Evolutionary conservation across 2,888 invertebrate species (phyloP).

Genomic region (Acleris cristana): DNA sequence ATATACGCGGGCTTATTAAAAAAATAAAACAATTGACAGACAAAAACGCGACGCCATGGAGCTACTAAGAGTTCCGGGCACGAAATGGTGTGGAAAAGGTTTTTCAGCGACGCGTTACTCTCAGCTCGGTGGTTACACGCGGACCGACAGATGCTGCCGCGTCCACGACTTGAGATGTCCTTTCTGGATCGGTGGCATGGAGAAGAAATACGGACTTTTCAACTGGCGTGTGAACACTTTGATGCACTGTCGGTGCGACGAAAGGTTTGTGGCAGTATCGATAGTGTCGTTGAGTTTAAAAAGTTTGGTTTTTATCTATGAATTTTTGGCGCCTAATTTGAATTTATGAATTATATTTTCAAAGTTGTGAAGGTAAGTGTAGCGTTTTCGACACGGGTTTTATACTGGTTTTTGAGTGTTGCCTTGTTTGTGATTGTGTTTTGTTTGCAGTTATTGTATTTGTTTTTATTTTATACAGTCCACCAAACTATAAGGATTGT

Average conservation of each 20-base stretch:
- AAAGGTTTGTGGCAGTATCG: conserved; percentile 85
- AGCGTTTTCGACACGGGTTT: conserved; percentile 34
- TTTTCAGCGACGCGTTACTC: conserved; percentile 91
- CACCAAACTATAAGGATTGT: too few relatives aligned
- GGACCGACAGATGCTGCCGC: conserved; percentile 94
- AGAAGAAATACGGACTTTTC: conserved; percentile 92
- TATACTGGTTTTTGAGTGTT: not conserved
- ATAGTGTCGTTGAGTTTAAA: conserved; percentile 18
- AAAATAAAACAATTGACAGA: conserved; percentile 57
- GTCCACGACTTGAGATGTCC: conserved; percentile 94
- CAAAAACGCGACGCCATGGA: conserved; percentile 81
- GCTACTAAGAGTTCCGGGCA: conserved; percentile 92
- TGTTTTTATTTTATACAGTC: too few relatives aligned
- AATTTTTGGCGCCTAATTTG: conserved; percentile 15
- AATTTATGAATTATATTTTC: conserved; percentile 2
- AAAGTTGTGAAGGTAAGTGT: conserved; percentile 30
- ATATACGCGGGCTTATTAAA: conserved; percentile 36
- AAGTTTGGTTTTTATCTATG: conserved; percentile 15
- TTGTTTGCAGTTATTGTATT: too few relatives aligned
- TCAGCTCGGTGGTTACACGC: conserved; percentile 92
- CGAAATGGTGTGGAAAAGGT: conserved; percentile 97
- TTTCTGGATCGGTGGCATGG: conserved; percentile 92
- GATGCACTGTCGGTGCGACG: conserved; percentile 96
- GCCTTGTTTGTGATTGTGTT: too few relatives aligned
- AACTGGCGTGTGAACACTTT: conserved; percentile 95